Conservation (phyloP, 2,113 vertebrate genomes). For the Todiramphus saurophagus region DNA sequence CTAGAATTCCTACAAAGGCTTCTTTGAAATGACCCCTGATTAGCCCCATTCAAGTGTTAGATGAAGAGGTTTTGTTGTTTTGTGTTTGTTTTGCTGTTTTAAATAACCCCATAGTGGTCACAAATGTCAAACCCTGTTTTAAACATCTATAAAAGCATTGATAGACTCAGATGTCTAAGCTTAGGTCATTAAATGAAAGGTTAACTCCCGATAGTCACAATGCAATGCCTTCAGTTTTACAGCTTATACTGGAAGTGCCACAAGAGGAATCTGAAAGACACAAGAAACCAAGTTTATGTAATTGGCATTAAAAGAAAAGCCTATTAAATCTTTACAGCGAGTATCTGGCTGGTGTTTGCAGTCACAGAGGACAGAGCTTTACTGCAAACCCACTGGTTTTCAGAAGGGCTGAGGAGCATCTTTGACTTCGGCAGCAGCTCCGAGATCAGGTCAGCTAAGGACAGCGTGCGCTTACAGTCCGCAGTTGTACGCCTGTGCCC, state of each 20-base stretch:
- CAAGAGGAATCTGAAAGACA: conserved; percentile 58
- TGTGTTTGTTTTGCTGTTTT: background rate
- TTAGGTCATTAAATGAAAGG: conserved; percentile 40
- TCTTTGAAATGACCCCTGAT: background rate
- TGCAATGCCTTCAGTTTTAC: conserved; percentile 38
- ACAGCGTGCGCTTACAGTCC: background rate
- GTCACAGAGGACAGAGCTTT: background rate
- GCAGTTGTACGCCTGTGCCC: background rate
- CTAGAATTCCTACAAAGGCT: conserved; percentile 39
- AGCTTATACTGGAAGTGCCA: conserved; percentile 42
- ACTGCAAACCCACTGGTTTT: background rate
- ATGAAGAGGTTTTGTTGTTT: conserved; percentile 12
- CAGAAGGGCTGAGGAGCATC: background rate
- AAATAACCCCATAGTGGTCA: conserved; percentile 52
- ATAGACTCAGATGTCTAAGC: conserved; percentile 34
- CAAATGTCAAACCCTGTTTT: conserved; percentile 40
- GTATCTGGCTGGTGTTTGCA: background rate
- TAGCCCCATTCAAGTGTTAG: conserved; percentile 40
- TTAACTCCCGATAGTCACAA: conserved; percentile 47
- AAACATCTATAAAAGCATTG: conserved; percentile 59
- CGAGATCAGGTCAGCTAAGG: background rate
- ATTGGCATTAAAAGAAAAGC: background rate
- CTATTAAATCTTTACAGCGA: background rate
- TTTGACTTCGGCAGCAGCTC: background rate
- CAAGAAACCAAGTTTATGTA: conserved; percentile 1